Percentiles rank a stretch among this genome's conserved stretches.
Evolutionary conservation across 2,797 vertebrate genomes (phyloP).

Genomic region (Oryzias sinensis): DNA sequence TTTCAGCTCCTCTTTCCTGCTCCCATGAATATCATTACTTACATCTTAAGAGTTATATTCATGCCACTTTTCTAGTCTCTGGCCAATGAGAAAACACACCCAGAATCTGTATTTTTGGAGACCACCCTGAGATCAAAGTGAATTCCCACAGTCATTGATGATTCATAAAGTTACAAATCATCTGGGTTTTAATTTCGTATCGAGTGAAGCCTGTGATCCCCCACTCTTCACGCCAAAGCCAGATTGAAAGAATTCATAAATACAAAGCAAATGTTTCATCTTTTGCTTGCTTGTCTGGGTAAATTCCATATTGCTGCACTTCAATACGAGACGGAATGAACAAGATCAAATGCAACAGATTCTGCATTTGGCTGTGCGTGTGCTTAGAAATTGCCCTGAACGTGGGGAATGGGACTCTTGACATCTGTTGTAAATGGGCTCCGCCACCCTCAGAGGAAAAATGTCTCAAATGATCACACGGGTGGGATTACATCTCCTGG

Average conservation of each 20-base stretch:
- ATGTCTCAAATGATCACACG: neutral
- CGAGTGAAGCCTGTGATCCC: slow-evolving; percentile 5
- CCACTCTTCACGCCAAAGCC: neutral
- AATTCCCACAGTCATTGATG: no score
- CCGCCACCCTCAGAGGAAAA: neutral
- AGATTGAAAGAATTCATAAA: neutral
- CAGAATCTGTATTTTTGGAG: no score
- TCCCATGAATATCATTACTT: slow-evolving; percentile 64
- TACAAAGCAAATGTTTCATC: neutral
- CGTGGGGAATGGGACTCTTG: neutral
- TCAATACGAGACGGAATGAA: neutral
- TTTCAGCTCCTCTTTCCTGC: slow-evolving; percentile 50
- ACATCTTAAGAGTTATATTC: slow-evolving; percentile 38
- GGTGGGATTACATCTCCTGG: neutral
- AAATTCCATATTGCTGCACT: neutral
- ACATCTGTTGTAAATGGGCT: slow-evolving; percentile 1
- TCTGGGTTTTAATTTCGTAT: no score
- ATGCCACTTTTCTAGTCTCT: slow-evolving; percentile 7
- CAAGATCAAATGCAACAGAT: neutral
- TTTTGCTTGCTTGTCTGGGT: neutral
- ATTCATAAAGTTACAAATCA: no score
- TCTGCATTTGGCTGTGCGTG: neutral
- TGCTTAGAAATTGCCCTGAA: neutral
- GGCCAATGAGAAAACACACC: slow-evolving; percentile 1
- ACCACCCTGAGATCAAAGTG: slow-evolving; percentile 9